Percentiles rank a stretch among this genome's conserved stretches.
Conservation (phyloP, 2,113 vertebrate species). For the Rhinopomastus cyanomelas region DNA sequence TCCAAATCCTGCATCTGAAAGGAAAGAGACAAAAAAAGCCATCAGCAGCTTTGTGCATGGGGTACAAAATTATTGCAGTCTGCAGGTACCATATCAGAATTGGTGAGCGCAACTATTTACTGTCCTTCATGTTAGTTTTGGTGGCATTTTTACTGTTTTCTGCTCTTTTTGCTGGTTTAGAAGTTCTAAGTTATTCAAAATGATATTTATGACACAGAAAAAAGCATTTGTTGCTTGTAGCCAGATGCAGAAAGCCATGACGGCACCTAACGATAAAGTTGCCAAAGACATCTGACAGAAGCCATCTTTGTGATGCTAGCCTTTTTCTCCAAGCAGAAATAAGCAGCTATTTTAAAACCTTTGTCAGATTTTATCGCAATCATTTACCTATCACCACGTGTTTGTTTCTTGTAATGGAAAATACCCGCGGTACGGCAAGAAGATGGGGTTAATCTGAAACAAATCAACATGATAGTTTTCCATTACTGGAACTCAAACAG, state of each 20-base stretch:
- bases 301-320: constrained; percentile 22
- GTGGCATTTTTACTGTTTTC: background rate
- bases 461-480: constrained; percentile 67
- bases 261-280: constrained; percentile 40
- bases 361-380: constrained; percentile 63
- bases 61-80: background rate
- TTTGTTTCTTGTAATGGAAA: constrained; percentile 57
- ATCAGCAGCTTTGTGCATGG: background rate
- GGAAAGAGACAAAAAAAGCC: background rate
- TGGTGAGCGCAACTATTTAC: background rate
- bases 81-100: background rate
- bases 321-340: constrained; percentile 23
- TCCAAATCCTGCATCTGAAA: background rate
- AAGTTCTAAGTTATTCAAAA: background rate
- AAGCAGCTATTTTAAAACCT: constrained; percentile 54
- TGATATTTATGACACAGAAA: background rate
- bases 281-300: constrained; percentile 46
- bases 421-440: constrained; percentile 60
- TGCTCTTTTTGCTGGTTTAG: background rate
- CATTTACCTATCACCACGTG: constrained; percentile 60
- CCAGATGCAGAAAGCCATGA: constrained; percentile 14
- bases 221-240: background rate
- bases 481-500: constrained; percentile 59
- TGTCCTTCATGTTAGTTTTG: background rate
- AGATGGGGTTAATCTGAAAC: constrained; percentile 71